Evolutionary conservation across 2,113 vertebrate genomes (phyloP).

Genomic region (Cryptotis parvus): DNA sequence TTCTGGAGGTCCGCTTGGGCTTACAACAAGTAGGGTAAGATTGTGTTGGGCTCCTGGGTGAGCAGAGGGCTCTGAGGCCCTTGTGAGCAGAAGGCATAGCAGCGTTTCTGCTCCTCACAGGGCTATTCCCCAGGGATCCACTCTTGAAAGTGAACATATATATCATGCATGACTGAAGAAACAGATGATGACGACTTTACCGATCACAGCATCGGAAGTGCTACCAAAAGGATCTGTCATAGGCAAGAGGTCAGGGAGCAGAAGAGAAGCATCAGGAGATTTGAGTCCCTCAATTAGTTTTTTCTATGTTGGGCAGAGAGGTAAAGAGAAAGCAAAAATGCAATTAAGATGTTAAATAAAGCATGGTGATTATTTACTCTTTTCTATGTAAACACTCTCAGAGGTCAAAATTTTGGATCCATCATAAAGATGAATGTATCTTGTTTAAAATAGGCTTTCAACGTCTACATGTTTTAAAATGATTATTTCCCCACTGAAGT

Average conservation of each 20-base stretch:
- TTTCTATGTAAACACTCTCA: slow-evolving; percentile 52
- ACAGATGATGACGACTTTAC: slow-evolving; percentile 83
- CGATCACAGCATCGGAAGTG: slow-evolving; percentile 88
- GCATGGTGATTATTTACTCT: slow-evolving; percentile 1
- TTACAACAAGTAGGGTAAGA: neutral
- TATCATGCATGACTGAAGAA: slow-evolving; percentile 66
- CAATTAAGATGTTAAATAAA: slow-evolving; percentile 71
- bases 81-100: neutral
- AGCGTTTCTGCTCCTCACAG: neutral
- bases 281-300: slow-evolving; percentile 96
- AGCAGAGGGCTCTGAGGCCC: neutral
- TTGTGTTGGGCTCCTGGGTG: neutral
- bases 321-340: slow-evolving; percentile 77
- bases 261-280: slow-evolving; percentile 93
- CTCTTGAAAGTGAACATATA: slow-evolving; percentile 52
- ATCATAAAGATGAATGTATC: slow-evolving; percentile 31
- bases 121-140: neutral
- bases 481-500: slow-evolving; percentile 17
- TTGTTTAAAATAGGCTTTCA: slow-evolving; percentile 24
- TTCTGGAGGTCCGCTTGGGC: neutral
- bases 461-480: slow-evolving; percentile 37
- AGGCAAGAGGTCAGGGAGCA: slow-evolving; percentile 94
- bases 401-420: neutral
- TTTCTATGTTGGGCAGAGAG: slow-evolving; percentile 88
- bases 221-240: slow-evolving; percentile 93